A percentile compares a stretch with the other conserved stretches of the same genome.
Conservation (phyloP, 1,140 invertebrate genomes). For the Drosophila biarmipes region DNA sequence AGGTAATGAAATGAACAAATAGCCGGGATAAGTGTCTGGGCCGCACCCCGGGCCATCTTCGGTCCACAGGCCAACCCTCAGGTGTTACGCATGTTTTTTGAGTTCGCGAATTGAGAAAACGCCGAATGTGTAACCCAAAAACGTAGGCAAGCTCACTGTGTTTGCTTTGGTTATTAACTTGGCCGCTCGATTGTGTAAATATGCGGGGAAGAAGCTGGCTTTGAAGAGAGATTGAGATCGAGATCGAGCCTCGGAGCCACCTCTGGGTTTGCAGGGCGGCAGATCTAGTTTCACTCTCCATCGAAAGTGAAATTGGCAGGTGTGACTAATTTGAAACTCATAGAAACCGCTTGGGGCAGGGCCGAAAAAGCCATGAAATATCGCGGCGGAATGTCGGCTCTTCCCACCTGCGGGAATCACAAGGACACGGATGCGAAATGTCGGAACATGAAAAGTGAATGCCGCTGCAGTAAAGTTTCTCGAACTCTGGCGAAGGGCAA, state of each 20-base stretch:
- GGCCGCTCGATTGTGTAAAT: conserved; percentile 59
- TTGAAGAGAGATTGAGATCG: conserved; percentile 15
- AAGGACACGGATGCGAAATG: conserved; percentile 27
- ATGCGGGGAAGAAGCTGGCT: conserved; percentile 23
- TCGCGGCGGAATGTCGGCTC: conserved; percentile 26
- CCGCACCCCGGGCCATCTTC: conserved; percentile 41
- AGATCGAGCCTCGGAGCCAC: conserved; percentile 3
- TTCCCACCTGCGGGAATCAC: conserved; percentile 1
- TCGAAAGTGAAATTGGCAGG: conserved; percentile 65
- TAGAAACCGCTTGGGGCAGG: conserved; percentile 38
- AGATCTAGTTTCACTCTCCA: conserved; percentile 53
- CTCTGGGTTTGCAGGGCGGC: conserved; percentile 24
- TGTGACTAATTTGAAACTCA: conserved; percentile 61
- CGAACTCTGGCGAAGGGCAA: conserved; percentile 67
- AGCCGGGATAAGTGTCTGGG: conserved; percentile 31
- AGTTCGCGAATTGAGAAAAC: conserved; percentile 40
- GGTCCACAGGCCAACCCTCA: conserved; percentile 25
- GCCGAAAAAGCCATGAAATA: conserved; percentile 19
- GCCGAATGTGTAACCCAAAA: conserved; percentile 50
- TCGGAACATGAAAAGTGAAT: conserved; percentile 55
- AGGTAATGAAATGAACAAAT: conserved; percentile 25
- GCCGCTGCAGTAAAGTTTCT: conserved; percentile 28
- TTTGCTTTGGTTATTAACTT: conserved; percentile 58
- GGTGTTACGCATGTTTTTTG: conserved; percentile 51
- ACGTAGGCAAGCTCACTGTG: conserved; percentile 48